Base-by-base conservation (phyloP, 1,140 invertebrate genomes). In the Papilio aristodemus region DNA sequence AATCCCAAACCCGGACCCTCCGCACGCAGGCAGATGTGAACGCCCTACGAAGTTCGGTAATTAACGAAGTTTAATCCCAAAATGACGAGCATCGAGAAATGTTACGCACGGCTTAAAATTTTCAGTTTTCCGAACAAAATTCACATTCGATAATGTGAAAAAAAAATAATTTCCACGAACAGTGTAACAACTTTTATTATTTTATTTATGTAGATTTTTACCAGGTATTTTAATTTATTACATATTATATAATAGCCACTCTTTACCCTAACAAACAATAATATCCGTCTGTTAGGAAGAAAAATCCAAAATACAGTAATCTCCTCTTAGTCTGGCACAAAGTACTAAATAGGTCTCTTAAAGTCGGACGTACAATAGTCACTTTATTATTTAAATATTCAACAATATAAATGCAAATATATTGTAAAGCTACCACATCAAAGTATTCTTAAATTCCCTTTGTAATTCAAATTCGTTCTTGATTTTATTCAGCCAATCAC, bases 11-110 rank as follows among this genome's bases (percentile, higher is more conserved):
- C 32, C 58, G n/a, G 14, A 38, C 32, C 58, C 13, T 60, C 37
- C 58, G n/a, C n/a, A 59, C 25, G 57, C 27, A 60, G 8, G 58
- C 32, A 5, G 8, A 57, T 57, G 54, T 19, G 4, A 38, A 60
- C 32, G 32, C 14, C 17, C 36, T 19, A 36, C 27, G 38, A 60
- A 60, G 27, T 60, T 60, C 19, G 58, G 58, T 60, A 60, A 60
- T 60, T 60, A 60, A 60, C 58, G 58, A 37, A 60, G 58, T 60
- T 60, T 60, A 60, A 60, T 60, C 58, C 36, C 32, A 60, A 60
- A 60, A 37, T 38, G 58, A 37, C 27, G 57, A 32, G 46, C 46
- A 11, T 9, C 46, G 46, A 50, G 46, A 58, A 36, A 58, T 36
- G 27, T 58, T 58, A 36, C 22, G 27, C 57, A n/a, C 0, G 57